A percentile compares a stretch with the other conserved stretches of the same genome.
Conservation (phyloP, 2,113 vertebrate species). For the Eidolon helvum region DNA sequence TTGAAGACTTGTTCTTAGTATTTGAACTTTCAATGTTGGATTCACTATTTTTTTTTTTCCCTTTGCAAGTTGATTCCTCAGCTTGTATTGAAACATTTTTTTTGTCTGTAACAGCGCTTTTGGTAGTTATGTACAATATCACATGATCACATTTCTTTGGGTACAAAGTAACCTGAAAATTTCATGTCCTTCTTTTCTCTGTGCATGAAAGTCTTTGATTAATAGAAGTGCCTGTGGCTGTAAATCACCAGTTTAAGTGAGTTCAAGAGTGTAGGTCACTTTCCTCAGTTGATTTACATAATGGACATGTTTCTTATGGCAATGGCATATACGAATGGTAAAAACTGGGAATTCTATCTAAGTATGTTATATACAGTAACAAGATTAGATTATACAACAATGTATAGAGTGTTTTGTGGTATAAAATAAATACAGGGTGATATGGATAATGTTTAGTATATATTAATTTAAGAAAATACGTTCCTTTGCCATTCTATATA, state of each 20-base stretch:
- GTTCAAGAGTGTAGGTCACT: neutral
- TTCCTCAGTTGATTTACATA: neutral
- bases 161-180: neutral
- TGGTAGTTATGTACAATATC: neutral
- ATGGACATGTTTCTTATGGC: neutral
- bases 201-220: neutral
- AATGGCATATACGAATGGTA: neutral
- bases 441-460: neutral
- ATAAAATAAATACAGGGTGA: neutral
- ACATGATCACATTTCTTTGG: neutral
- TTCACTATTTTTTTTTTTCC: neutral
- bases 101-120: neutral
- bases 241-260: neutral
- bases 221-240: neutral
- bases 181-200: neutral
- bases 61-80: neutral
- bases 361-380: neutral
- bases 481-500: neutral
- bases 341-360: neutral
- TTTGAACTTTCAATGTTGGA: neutral
- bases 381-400: neutral
- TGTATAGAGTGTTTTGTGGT: neutral
- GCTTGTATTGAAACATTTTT: neutral
- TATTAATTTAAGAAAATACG: neutral
- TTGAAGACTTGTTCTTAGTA: neutral